A percentile compares a stretch with the other conserved stretches of the same genome.
phyloP scores from a whole-genome alignment of 2,888 invertebrate genomes.

The Conops quadrifasciatus region DNA sequence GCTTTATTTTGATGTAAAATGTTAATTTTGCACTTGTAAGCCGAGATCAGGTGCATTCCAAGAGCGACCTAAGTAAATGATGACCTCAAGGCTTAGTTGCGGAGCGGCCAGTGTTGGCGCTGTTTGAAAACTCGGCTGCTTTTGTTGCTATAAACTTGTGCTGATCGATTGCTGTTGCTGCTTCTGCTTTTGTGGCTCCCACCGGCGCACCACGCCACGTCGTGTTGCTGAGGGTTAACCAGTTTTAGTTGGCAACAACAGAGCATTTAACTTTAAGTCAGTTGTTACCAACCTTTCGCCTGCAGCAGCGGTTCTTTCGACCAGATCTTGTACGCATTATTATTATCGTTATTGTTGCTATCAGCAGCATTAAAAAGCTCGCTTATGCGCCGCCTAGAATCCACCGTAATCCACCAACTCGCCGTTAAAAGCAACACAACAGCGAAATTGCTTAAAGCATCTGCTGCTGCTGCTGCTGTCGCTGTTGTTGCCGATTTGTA shows the following conservation, averaged over 20 bases:
- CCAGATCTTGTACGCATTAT: conserved; percentile 50
- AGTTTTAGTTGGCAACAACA: conserved; percentile 24
- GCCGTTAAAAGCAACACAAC: conserved; percentile 14
- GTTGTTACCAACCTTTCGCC: conserved; percentile 34
- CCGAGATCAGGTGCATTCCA: conserved; percentile 8
- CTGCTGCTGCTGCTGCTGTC: conserved; percentile 52
- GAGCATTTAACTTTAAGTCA: conserved; percentile 9
- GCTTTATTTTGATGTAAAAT: conserved; percentile 24
- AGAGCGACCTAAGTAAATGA: conserved; percentile 22
- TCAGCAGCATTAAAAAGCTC: neutral
- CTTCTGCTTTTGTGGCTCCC: neutral
- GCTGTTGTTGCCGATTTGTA: conserved; percentile 54
- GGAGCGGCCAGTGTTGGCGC: neutral
- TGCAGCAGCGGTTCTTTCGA: conserved; percentile 45
- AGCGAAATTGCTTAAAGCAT: conserved; percentile 45
- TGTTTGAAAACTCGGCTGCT: neutral
- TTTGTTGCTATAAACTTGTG: conserved; percentile 6
- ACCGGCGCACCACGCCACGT: neutral
- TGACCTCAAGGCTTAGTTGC: conserved; percentile 30
- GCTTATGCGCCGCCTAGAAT: neutral
- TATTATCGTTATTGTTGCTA: conserved; percentile 45
- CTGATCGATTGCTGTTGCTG: conserved; percentile 23
- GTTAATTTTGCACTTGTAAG: conserved; percentile 20
- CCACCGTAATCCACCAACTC: too few species aligned
- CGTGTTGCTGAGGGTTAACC: conserved; percentile 32